phyloP scores from a whole-genome alignment of 2,888 invertebrate genomes.

The Hyppa rectilinea region DNA sequence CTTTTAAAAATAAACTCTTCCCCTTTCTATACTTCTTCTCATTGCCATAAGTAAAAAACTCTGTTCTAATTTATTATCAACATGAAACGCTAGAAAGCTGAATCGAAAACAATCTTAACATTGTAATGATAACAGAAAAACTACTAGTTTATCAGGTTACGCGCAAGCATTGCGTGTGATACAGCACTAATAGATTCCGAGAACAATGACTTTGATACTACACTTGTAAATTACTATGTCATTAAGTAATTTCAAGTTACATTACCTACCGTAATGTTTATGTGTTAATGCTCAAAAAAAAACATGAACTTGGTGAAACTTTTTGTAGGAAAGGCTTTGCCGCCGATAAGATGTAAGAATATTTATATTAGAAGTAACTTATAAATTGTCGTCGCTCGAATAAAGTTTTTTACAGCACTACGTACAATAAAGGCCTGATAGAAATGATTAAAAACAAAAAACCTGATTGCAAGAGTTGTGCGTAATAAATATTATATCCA shows the following conservation, averaged over 20 bases:
- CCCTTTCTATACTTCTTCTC: background rate
- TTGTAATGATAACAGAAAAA: constrained; percentile 4
- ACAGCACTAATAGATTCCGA: constrained; percentile 37
- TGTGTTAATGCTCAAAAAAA: constrained; percentile 18
- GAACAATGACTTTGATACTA: constrained; percentile 49
- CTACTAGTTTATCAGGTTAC: constrained; percentile 17
- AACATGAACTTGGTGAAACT: constrained; percentile 3
- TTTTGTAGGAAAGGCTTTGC: background rate
- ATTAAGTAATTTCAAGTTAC: constrained; percentile 47
- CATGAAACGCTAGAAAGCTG: background rate
- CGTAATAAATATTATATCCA: too few species aligned
- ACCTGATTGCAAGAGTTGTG: too few species aligned
- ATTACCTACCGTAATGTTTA: constrained; percentile 33
- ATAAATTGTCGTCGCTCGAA: background rate
- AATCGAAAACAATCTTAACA: background rate
- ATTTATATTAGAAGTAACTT: background rate
- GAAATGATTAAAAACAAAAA: too few species aligned
- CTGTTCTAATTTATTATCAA: background rate
- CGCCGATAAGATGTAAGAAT: constrained; percentile 9
- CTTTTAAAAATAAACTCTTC: background rate
- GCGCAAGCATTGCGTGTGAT: constrained; percentile 45
- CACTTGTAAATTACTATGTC: constrained; percentile 38
- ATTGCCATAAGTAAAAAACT: background rate
- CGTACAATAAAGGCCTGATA: background rate
- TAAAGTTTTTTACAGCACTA: background rate